Conservation (phyloP, 2,888 invertebrate species). For the Parochlus steinenii region DNA sequence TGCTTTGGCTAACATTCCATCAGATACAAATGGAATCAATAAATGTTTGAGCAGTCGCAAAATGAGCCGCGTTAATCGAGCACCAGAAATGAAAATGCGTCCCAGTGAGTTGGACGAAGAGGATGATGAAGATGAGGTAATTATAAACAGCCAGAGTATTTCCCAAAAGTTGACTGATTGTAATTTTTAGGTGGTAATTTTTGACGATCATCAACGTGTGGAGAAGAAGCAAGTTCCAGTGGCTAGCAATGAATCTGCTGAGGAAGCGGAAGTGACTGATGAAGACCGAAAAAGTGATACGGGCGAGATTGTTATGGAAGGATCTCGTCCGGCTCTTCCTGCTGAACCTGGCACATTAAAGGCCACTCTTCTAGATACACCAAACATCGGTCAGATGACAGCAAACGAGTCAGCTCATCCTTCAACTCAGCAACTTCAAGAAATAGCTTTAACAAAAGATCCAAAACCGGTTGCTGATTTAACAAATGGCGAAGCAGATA, state of each 20-base stretch:
- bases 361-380: slow-evolving; percentile 79
- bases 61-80: slow-evolving; percentile 17
- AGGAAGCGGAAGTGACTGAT: slow-evolving; percentile 30
- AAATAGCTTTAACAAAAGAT: slow-evolving; percentile 2
- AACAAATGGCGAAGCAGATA: slow-evolving; percentile 8
- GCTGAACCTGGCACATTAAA: slow-evolving; percentile 87
- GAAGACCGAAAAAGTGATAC: slow-evolving; percentile 32
- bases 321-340: slow-evolving; percentile 64
- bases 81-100: slow-evolving; percentile 16
- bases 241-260: too few species aligned
- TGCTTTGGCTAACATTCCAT: slow-evolving; percentile 89
- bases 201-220: slow-evolving; percentile 18
- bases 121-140: background rate
- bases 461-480: background rate
- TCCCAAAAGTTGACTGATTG: slow-evolving; percentile 11
- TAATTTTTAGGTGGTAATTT: slow-evolving; percentile 11
- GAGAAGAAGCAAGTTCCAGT: slow-evolving; percentile 18
- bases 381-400: slow-evolving; percentile 83
- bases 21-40: slow-evolving; percentile 73
- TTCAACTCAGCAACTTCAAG: slow-evolving; percentile 15
- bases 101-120: slow-evolving; percentile 15
- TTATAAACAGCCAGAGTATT: slow-evolving; percentile 11
- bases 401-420: slow-evolving; percentile 87
- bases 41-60: slow-evolving; percentile 33
- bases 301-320: slow-evolving; percentile 58